A percentile compares a stretch with the other conserved stretches of the same genome.
Evolutionary conservation across 2,888 invertebrate genomes (phyloP).

Genomic region (Lithosia quadra): DNA sequence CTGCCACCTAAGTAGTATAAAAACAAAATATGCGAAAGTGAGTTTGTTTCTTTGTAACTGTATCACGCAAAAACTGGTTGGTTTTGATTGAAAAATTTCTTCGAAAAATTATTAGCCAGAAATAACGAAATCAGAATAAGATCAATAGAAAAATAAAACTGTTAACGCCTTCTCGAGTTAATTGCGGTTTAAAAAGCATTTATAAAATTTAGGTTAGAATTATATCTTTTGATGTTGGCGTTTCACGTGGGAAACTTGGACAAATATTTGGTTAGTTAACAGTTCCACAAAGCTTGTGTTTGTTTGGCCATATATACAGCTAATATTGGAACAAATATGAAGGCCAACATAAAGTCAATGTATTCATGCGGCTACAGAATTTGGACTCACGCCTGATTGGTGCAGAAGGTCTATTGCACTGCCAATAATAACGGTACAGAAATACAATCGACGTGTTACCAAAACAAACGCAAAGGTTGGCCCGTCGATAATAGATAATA

Average conservation of each 20-base stretch:
- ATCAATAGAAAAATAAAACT: conserved; percentile 11
- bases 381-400: conserved; percentile 39
- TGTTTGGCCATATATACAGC: background rate
- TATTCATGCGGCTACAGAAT: conserved; percentile 18
- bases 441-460: conserved; percentile 47
- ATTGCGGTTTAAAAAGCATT: background rate
- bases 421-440: conserved; percentile 52
- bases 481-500: background rate
- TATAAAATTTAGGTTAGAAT: conserved; percentile 12
- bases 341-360: background rate
- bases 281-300: conserved; percentile 2
- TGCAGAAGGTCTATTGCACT: conserved; percentile 39
- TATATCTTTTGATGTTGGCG: background rate
- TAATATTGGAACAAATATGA: background rate
- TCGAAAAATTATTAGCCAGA: background rate
- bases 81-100: background rate
- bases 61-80: no score
- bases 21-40: no score
- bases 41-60: no score
- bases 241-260: background rate
- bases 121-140: background rate
- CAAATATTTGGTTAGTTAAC: background rate
- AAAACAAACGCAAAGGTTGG: conserved; percentile 51
- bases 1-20: no score
- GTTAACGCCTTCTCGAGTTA: background rate